These are phyloP conservation scores for Oreochromis niloticus DNA, from an alignment of 2,113 vertebrate species.

Conservation along the genomic window DNA sequence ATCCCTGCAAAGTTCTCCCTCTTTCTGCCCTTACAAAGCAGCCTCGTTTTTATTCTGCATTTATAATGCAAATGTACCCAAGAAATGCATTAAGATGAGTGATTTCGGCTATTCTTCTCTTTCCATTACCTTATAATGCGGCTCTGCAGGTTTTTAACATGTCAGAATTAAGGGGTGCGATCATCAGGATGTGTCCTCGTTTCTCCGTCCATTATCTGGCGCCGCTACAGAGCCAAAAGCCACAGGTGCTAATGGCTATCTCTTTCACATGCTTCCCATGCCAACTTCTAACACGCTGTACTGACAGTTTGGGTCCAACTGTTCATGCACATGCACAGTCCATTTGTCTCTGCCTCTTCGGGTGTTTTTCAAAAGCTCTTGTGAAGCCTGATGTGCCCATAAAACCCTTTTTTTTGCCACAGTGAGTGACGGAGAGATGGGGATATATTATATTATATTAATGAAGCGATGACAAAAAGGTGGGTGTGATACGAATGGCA, in stretches of 20 bases:
- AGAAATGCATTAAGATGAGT: constrained; percentile 64
- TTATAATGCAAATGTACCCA: constrained; percentile 68
- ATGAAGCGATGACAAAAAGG: constrained; percentile 42
- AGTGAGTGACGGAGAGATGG: background rate
- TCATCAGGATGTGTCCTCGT: constrained; percentile 42
- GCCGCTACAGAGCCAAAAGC: constrained; percentile 23
- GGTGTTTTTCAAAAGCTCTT: constrained; percentile 28
- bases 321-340: constrained; percentile 47
- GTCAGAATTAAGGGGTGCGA: constrained; percentile 38
- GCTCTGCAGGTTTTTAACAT: constrained; percentile 34
- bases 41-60: constrained; percentile 45
- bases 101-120: constrained; percentile 37
- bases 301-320: constrained; percentile 48
- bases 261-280: constrained; percentile 18
- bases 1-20: background rate
- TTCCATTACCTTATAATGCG: constrained; percentile 44
- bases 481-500: constrained; percentile 32
- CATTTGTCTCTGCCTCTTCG: constrained; percentile 48
- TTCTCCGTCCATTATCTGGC: constrained; percentile 36
- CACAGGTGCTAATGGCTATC: constrained; percentile 57
- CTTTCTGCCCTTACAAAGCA: constrained; percentile 18
- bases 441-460: constrained; percentile 52
- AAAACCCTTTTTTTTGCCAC: constrained; percentile 12
- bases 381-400: constrained; percentile 14
- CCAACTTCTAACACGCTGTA: constrained; percentile 19